Percentiles rank a stretch among this genome's conserved stretches.
phyloP scores from a whole-genome alignment of 2,888 invertebrate genomes.

The Heliconius erato region DNA sequence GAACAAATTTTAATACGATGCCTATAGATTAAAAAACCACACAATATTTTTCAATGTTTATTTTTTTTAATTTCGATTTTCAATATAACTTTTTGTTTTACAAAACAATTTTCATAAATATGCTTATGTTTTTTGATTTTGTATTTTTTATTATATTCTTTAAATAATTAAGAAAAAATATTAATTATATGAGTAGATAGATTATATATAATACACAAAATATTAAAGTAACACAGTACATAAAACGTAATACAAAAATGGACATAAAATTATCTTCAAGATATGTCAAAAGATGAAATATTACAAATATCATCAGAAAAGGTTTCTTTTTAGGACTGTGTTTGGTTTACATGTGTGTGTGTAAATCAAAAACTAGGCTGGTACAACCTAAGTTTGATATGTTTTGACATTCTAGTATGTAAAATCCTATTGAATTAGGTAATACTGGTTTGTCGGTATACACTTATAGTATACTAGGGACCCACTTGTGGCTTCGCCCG shows the following conservation, averaged over 20 bases:
- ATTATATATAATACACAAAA: too few species aligned
- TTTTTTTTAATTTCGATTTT: not conserved
- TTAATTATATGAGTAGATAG: too few species aligned
- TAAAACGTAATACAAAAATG: too few species aligned
- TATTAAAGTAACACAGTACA: too few species aligned
- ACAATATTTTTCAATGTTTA: not conserved
- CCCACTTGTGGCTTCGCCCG: too few species aligned
- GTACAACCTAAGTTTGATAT: not conserved
- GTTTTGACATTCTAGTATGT: not conserved
- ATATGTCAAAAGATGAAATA: too few species aligned
- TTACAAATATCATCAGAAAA: too few species aligned
- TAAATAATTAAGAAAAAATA: too few species aligned
- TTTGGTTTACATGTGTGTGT: not conserved
- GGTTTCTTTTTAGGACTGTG: too few species aligned
- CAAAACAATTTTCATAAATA: not conserved
- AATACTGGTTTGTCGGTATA: not conserved
- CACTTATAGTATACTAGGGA: too few species aligned
- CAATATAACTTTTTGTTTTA: not conserved
- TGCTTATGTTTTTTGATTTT: not conserved
- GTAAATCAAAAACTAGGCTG: not conserved
- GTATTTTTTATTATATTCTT: too few species aligned
- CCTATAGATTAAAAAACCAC: constrained; percentile 31
- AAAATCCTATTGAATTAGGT: not conserved
- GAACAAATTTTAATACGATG: constrained; percentile 39
- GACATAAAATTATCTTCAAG: too few species aligned